Evolutionary conservation across 1,140 invertebrate genomes (phyloP), one percentile per base, ranked within the genome.

Genomic region (Hyposmocoma kahamanoa): DNA sequence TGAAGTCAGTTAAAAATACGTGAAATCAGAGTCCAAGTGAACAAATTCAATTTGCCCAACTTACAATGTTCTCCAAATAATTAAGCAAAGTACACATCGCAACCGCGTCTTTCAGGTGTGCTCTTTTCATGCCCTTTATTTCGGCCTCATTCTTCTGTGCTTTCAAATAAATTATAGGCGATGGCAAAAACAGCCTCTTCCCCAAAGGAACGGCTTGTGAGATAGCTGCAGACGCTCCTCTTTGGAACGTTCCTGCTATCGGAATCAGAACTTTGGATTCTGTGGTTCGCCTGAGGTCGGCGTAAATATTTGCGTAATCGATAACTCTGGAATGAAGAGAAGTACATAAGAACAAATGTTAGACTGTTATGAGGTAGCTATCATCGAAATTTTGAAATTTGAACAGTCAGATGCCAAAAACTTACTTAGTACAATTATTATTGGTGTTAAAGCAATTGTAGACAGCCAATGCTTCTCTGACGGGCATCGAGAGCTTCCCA

Each of bases 61-160:
- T 36, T 36, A 36, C 32, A 1, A 17, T 36, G 32, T 17, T 86
- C 79, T 98, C 95, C 49, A 99, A 84, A 87, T 96, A 97, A 24
- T 92, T 89, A 39, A 98, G 89, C 55, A 96, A 95, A 67, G 98
- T 94, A 71, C 96, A 97, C 76, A 99, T 90, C 0, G 97, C 97
- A 0, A 96, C 95, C 11, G 93, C 96, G 71, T 96, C 95, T 45
- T 91, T 83, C 8, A 96, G 75, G 79, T 98, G 95, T 2, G 97
- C 94, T 42, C 87, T 90, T 58, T 90, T 90, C 96, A 99, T 99
- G 46, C 96, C 96, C 30, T 90, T 86, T 30, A 93, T 91, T 87
- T 99, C 98, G 0, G 91, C 87, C 2, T 86, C 67, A 77, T 97
- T 98, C 78, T 98, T 98, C 36, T 93, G 89, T 0, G 95, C 92